Evolutionary conservation across 2,888 invertebrate species (phyloP).

Genomic region (Nasonovia ribisnigri): DNA sequence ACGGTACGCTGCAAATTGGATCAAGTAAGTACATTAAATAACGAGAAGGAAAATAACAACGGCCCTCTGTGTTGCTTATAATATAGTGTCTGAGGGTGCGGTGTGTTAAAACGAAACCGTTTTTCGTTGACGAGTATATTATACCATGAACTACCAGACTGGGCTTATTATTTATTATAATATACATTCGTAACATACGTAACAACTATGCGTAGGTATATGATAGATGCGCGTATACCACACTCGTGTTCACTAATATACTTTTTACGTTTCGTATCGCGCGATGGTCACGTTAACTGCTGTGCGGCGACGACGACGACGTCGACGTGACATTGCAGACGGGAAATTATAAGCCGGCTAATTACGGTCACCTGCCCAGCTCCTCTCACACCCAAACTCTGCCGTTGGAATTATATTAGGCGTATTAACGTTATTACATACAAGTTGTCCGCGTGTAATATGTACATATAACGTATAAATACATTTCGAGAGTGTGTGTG

Average conservation of each 20-base stretch:
- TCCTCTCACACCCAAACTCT: not conserved
- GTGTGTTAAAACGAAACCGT: not conserved
- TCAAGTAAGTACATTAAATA: not conserved
- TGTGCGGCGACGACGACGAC: not conserved
- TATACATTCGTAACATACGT: not conserved
- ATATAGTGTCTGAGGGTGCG: not conserved
- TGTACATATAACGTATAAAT: no score
- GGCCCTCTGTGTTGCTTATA: not conserved
- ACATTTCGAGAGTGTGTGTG: no score
- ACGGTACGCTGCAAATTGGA: not conserved
- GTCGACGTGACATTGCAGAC: constrained; percentile 14
- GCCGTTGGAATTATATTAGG: not conserved
- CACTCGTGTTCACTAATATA: not conserved
- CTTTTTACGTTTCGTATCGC: not conserved
- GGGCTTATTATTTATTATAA: no score
- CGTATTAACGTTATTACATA: not conserved
- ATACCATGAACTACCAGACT: not conserved
- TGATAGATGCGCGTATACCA: not conserved
- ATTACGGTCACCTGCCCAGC: constrained; percentile 15
- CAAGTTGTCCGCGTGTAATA: not conserved
- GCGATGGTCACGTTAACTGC: not conserved
- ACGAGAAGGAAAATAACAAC: not conserved
- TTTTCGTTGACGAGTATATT: not conserved
- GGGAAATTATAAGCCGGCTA: constrained; percentile 27
- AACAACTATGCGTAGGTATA: not conserved